Evolutionary conservation across 2,888 invertebrate species (phyloP).

Genomic region (Calameuta pallipes): DNA sequence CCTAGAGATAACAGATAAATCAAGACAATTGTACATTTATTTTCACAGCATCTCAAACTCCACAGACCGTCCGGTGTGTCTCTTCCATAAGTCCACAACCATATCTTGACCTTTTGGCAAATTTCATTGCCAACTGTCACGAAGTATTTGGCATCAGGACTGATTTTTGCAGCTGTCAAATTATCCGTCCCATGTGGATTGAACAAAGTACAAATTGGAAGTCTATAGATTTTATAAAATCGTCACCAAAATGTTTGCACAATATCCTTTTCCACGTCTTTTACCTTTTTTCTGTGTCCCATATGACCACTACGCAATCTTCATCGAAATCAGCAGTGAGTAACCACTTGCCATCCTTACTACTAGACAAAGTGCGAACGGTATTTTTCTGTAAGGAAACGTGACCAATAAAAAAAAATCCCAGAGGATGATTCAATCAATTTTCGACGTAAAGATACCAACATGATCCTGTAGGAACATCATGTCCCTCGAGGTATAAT

Average conservation of each 20-base stretch:
- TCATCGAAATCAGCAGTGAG: conserved; percentile 71
- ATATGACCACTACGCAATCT: conserved; percentile 71
- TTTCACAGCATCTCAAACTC: neutral
- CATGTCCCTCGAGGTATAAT: conserved; percentile 73
- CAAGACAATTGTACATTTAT: neutral
- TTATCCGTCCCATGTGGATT: conserved; percentile 67
- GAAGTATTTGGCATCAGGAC: conserved; percentile 71
- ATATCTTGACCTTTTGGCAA: conserved; percentile 69
- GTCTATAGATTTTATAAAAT: conserved; percentile 44
- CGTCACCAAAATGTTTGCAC: conserved; percentile 1
- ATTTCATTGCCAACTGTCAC: conserved; percentile 69
- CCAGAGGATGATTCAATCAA: neutral
- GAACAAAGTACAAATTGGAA: conserved; percentile 70
- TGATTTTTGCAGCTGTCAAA: conserved; percentile 67
- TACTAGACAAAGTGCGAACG: conserved; percentile 68
- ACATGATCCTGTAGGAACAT: conserved; percentile 78
- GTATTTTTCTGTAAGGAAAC: conserved; percentile 67
- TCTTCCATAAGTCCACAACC: conserved; percentile 73
- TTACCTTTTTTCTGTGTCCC: conserved; percentile 68
- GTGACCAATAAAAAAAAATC: neutral
- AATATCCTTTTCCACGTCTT: neutral
- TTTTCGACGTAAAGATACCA: conserved; percentile 48
- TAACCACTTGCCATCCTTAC: conserved; percentile 70
- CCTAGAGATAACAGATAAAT: conserved; percentile 26
- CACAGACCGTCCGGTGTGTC: conserved; percentile 69